These are phyloP conservation scores for Zosterops japonicus DNA, from an alignment of 2,113 vertebrate species.

Conservation along the genomic window DNA sequence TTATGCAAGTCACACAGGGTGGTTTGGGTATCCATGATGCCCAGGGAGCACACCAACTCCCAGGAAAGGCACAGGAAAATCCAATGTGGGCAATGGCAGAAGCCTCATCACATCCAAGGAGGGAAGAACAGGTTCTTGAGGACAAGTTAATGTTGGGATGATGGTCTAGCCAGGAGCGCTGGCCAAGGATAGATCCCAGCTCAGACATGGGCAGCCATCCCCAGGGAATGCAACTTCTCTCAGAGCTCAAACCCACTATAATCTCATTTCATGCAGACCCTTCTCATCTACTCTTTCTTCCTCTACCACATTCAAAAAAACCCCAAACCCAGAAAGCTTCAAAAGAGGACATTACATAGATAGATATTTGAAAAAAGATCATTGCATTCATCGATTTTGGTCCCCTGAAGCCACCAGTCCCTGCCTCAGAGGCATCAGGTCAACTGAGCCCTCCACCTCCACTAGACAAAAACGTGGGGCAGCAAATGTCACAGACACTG, in stretches of 20 bases:
- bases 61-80: not conserved
- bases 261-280: not conserved
- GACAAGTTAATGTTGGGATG: not conserved
- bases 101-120: not conserved
- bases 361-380: not conserved
- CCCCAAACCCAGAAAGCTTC: not conserved
- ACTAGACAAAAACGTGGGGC: not conserved
- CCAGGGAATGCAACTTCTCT: not conserved
- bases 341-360: not conserved
- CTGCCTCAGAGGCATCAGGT: not conserved
- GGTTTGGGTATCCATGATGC: too few species aligned
- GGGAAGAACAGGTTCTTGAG: fast-evolving
- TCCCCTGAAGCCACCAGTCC: not conserved
- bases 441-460: not conserved
- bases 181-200: not conserved
- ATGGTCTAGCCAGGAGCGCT: fast-evolving
- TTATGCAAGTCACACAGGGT: not conserved
- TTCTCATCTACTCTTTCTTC: not conserved
- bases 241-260: not conserved
- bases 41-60: not conserved
- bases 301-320: fast-evolving
- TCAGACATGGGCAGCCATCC: not conserved
- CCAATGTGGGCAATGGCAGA: fast-evolving
- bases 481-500: not conserved
- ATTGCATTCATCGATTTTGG: not conserved